A percentile compares a stretch with the other conserved stretches of the same genome.
These are phyloP conservation scores for Drosophila nigricruria DNA, from an alignment of 2,888 invertebrate species.

Conservation along the genomic window DNA sequence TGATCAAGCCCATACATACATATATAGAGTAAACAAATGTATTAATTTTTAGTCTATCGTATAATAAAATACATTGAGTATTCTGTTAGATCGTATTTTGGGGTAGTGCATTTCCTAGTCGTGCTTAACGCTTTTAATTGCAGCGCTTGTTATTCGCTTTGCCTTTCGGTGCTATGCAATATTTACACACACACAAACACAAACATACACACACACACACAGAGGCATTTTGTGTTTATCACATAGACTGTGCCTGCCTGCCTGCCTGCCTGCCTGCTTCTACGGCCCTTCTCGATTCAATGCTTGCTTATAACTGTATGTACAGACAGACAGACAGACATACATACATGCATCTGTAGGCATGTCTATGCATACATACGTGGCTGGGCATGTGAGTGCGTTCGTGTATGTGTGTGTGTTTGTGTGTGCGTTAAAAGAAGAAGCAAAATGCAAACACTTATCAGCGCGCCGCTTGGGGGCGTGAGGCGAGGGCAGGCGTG, in stretches of 20 bases:
- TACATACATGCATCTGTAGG: background rate
- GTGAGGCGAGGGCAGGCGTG: constrained; percentile 4
- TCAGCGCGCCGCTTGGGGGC: constrained; percentile 30
- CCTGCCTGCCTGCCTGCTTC: constrained; percentile 3
- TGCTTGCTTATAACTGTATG: background rate
- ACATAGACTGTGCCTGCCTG: constrained; percentile 9
- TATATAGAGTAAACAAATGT: no score
- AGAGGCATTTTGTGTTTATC: constrained; percentile 32
- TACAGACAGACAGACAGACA: background rate
- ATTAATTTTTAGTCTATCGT: no score
- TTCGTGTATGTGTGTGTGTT: background rate
- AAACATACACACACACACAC: constrained; percentile 7
- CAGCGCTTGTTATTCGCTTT: constrained; percentile 37
- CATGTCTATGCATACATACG: background rate
- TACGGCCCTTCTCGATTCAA: constrained; percentile 6
- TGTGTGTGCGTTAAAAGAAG: background rate
- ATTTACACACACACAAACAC: constrained; percentile 17
- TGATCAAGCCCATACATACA: no score
- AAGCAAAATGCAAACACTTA: constrained; percentile 63
- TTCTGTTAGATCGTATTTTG: background rate
- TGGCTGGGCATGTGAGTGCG: background rate
- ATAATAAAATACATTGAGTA: background rate
- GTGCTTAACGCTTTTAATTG: constrained; percentile 28
- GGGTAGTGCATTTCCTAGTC: constrained; percentile 33
- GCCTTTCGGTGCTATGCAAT: constrained; percentile 29